Base-by-base conservation (phyloP, 2,113 vertebrate species). In the Tretioscincus oriximinensis region DNA sequence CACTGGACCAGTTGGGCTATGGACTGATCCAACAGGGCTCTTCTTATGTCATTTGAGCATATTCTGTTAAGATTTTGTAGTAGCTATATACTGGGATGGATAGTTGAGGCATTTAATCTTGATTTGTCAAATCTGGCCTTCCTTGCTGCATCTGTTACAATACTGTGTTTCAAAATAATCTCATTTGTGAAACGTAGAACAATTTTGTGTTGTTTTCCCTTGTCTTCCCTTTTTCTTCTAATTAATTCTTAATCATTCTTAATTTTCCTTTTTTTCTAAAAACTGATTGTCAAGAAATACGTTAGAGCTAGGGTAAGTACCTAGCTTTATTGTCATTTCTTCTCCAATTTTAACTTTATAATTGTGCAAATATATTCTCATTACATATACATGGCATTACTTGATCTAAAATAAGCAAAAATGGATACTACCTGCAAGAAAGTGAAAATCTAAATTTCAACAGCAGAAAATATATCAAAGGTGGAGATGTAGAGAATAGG, bases 281-380 rank as follows among this genome's bases (percentile, higher is more conserved):
- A 90, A 93, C 92, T 93, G 95, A 89, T 93, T 93, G 93, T 95
- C 92, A 95, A 97, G 97, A 97, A 97, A 96, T 96, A 96, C 84
- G 93, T 96, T 95, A 96, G 95, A 95, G 96, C 95, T 78, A 96
- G 95, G 96, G 96, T 96, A 96, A 96, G 96, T 89, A 87, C 84
- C 86, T 88, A 76, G 72, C 80, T 63, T 75, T 82, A 75, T 77
- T 67, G 35, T 12, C 11, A 58, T 28, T n/a, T 2, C 24, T 20
- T 18, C 5, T 29, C 58, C 3, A 11, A 1, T 1, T 45, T 60
- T 26, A 47, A n/a, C 60, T 41, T 65, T n/a, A 60, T 26, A 8
- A 16, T 60, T 74, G 29, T 31, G 24, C 20, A 8, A 60, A 5
- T 3, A 20, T 8, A 4, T 28, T n/a, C 16, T 18, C 41, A 3